Evolutionary conservation across 2,113 vertebrate genomes (phyloP), one percentile per base, ranked within the genome.

Genomic region (Mionectes macconnelli): DNA sequence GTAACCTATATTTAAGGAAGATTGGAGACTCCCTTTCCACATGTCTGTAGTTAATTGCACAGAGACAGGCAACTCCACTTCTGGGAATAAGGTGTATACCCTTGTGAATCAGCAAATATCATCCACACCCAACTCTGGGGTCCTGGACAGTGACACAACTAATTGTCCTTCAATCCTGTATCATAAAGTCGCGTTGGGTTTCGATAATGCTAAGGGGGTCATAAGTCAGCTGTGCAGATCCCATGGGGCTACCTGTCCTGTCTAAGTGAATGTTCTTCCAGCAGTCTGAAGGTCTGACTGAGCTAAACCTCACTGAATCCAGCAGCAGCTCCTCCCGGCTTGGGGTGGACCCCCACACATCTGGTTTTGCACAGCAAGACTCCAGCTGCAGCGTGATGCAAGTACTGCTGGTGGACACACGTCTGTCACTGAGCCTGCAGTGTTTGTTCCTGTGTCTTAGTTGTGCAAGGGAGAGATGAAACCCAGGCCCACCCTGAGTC

Each of bases 121-220:
- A 4, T 45, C 86, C 86, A 93, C 95, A 42, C 93, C 94, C 91
- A 78, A 23, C 56, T 63, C 73, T 86, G 80, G 69, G 80, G 47
- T 84, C 60, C 64, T 72, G 80, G 84, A 81, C 64, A 94, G 19
- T 47, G 80, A 94, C 25, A 22, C 67, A 69, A 76, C 85, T 93
- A 63, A 78, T 92, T 97, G 83, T 40, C 80, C 47, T 63, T 6
- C 56, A 63, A 0, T 70, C 81, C 35, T 37, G 60, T 95, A 84
- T 87, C 0, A 3, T 78, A 89, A 93, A 2, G 0, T 70, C 60
- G 78, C 17, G 35, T 5, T 31, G 37, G 22, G 39, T 81, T 93
- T 87, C 6, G 0, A 4, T 81, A n/a, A 37, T 53, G 66, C 57
- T 63, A 52, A 81, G 23, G 6, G 13, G 59, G 10, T 86, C 86